Base-by-base conservation (phyloP, 2,797 vertebrate genomes). In the Amazona ochrocephala region DNA sequence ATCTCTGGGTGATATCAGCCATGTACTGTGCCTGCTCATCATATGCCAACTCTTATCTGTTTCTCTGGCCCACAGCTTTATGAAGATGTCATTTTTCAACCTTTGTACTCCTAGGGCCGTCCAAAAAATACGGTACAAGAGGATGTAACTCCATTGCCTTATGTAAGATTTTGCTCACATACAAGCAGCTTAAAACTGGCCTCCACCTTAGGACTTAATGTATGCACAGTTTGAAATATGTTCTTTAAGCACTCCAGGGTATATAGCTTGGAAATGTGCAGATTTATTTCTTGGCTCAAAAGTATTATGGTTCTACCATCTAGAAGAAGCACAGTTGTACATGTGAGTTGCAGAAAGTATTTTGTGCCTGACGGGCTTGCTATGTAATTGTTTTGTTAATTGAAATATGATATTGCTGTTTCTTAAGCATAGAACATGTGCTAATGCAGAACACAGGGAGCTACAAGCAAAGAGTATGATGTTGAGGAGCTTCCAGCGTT, bases 171-270 rank as follows among this genome's bases (percentile, higher is more conserved):
- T 67, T 90, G n/a, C 22, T 91, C 22, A 62, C 7, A 1, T 80
- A 34, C 30, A 42, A 50, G 51, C 56, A 42, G 56, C 53, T 83
- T 71, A 73, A 87, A 84, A 89, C 53, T 71, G 5, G 45, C 15
- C 41, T 80, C 50, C 14, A 8, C 84, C 39, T 77, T 84, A 85
- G 74, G 39, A 77, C 17, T 71, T 20, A 30, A 60, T 32, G 19
- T 48, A 45, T 50, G 39, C 62, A 78, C n/a, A 75, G 44, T 53
- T 60, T 90, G 68, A 90, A 89, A 23, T 79, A 56, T 16, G 27
- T 60, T 50, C 68, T 74, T 87, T 23, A 92, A 91, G 79, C 93
- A 94, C 91, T 96, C 94, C 93, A 71, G 71, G 27, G 24, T 51
- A 65, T 79, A 47, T 27, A 89, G 61, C 64, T 94, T 91, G 34